Evolutionary conservation across 2,113 vertebrate species (phyloP).

Genomic region (Saguinus midas): DNA sequence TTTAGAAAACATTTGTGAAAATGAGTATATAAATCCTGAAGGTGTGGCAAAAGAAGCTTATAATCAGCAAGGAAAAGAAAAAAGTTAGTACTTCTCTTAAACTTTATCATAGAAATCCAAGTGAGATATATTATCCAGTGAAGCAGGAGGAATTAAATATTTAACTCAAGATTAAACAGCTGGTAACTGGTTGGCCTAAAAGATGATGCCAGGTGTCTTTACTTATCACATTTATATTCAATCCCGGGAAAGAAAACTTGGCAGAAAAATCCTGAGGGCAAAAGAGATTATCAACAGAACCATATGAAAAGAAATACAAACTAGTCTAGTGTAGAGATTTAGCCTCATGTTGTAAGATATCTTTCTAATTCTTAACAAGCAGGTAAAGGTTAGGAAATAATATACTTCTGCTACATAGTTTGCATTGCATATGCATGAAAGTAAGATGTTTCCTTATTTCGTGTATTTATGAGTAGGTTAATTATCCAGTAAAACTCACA

Average conservation of each 20-base stretch:
- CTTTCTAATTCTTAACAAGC: neutral
- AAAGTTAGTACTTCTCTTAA: neutral
- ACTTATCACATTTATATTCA: neutral
- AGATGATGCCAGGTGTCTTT: neutral
- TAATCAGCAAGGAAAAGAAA: neutral
- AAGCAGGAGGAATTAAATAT: neutral
- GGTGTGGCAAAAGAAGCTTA: neutral
- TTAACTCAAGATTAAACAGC: neutral
- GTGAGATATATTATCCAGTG: neutral
- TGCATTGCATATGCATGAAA: neutral
- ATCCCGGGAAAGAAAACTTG: neutral
- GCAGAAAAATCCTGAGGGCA: neutral
- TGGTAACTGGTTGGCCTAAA: neutral
- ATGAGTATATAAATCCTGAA: neutral
- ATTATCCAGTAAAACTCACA: neutral
- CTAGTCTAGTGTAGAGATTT: neutral
- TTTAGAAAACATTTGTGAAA: neutral
- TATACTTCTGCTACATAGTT: neutral
- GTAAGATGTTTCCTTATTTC: neutral
- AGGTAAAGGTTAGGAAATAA: neutral
- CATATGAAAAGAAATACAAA: neutral
- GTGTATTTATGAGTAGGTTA: neutral
- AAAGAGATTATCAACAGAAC: neutral
- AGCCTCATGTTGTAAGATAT: neutral
- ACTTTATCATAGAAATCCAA: neutral